phyloP scores from a whole-genome alignment of 2,113 vertebrate species.

The Campylomormyrus tamandua region DNA sequence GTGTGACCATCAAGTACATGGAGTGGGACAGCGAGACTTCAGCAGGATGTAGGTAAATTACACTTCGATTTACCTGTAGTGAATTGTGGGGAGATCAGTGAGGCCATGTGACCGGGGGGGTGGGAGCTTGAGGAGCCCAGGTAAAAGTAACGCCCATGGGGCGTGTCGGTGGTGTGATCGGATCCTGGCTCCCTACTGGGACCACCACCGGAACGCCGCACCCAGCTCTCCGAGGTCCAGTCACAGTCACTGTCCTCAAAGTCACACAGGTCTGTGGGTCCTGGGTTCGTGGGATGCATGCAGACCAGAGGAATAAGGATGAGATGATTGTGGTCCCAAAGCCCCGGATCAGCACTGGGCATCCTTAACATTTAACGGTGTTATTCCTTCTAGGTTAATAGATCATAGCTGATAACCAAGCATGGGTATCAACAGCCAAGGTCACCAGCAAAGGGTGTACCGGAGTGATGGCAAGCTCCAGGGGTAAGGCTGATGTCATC shows the following conservation, averaged over 20 bases:
- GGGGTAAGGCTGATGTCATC: constrained; percentile 52
- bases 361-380: background rate
- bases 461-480: constrained; percentile 49
- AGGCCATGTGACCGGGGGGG: constrained; percentile 37
- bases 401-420: background rate
- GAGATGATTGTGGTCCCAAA: background rate
- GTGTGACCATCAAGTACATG: constrained; percentile 27
- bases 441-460: constrained; percentile 33
- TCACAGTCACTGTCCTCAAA: constrained; percentile 57
- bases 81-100: constrained; percentile 50
- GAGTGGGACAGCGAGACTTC: constrained; percentile 33
- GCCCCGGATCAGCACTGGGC: background rate
- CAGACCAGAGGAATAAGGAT: background rate
- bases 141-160: constrained; percentile 50
- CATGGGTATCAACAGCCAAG: background rate
- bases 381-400: background rate
- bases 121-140: constrained; percentile 40
- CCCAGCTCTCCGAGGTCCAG: constrained; percentile 56
- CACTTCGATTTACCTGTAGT: constrained; percentile 54
- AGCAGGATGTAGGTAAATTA: constrained; percentile 27
- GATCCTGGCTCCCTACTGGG: constrained; percentile 46
- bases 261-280: constrained; percentile 50
- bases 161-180: constrained; percentile 60
- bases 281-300: background rate
- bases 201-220: constrained; percentile 42